Evolutionary conservation across 2,113 vertebrate species (phyloP), one percentile per base, ranked within the genome.

Genomic region (Osmerus eperlanus): DNA sequence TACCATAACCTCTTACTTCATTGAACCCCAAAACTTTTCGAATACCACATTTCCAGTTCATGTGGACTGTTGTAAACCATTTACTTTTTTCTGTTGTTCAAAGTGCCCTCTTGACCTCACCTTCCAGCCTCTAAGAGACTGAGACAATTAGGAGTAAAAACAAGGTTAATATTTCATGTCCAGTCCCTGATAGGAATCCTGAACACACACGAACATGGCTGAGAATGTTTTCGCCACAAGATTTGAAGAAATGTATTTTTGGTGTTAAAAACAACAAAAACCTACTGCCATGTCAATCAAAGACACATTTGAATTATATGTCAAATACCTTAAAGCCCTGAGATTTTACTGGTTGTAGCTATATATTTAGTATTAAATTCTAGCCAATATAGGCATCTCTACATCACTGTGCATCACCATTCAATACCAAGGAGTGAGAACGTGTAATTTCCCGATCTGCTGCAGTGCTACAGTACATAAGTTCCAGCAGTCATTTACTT

Each of bases 151-250:
- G 73, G 71, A 81, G 8, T 11, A 68, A 87, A 84, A 87, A 84
- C 81, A 85, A 86, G 73, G 84, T 89, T 85, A 89, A 89, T 89
- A 89, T 88, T 85, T 88, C 68, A 88, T 84, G 68, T 75, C 67
- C 62, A 47, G 62, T 77, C 65, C 73, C 74, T 84, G 86, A 82
- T 63, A 77, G 73, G 82, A 90, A 87, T 89, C 71, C 74, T 74
- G 84, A 88, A 76, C 62, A 67, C 29, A 74, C 23, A 74, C n/a
- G 70, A 66, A 16, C 18, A 62, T 14, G 8, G 29, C 70, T 19
- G 53, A 75, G 21, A 4, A 28, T 58, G 76, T 28, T 66, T 65
- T 51, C 63, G 4, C 56, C 32, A 65, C 28, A n/a, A 68, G 71
- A 53, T 68, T 32, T 21, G 47, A 56, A 77, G 62, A 62, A 25